phyloP scores from a whole-genome alignment of 2,888 invertebrate species.

The Ischnus inquisitorius region DNA sequence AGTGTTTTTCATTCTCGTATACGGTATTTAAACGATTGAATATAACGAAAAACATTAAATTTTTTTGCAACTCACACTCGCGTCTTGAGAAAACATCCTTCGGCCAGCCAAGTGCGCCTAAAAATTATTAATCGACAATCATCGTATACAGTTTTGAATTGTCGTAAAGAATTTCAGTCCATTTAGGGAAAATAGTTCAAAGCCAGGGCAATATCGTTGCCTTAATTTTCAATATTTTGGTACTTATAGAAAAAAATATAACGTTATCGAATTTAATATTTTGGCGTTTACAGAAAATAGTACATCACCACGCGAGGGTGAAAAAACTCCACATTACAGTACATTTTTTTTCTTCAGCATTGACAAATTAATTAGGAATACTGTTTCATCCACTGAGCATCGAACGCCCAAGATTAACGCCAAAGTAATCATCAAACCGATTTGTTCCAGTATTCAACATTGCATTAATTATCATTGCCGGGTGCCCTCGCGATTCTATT shows the following conservation, averaged over 20 bases:
- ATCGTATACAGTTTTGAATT: background rate
- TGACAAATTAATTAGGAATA: no score
- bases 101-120: slow-evolving; percentile 57
- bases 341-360: no score
- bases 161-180: no score
- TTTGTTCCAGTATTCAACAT: background rate
- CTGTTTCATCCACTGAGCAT: no score
- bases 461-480: slow-evolving; percentile 22
- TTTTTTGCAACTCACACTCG: slow-evolving; percentile 64
- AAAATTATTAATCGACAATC: slow-evolving; percentile 19
- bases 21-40: background rate
- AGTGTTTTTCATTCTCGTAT: background rate
- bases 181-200: no score
- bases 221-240: background rate
- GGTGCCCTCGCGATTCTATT: slow-evolving; percentile 4
- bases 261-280: background rate
- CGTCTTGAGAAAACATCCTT: slow-evolving; percentile 59
- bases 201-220: background rate
- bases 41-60: background rate
- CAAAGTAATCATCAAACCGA: no score
- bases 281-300: background rate
- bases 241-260: background rate
- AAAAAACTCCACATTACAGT: no score
- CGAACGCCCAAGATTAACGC: no score
- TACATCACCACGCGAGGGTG: no score